Evolutionary conservation across 2,113 vertebrate genomes (phyloP), one percentile per base, ranked within the genome.

Genomic region (Amphilophus citrinellus): DNA sequence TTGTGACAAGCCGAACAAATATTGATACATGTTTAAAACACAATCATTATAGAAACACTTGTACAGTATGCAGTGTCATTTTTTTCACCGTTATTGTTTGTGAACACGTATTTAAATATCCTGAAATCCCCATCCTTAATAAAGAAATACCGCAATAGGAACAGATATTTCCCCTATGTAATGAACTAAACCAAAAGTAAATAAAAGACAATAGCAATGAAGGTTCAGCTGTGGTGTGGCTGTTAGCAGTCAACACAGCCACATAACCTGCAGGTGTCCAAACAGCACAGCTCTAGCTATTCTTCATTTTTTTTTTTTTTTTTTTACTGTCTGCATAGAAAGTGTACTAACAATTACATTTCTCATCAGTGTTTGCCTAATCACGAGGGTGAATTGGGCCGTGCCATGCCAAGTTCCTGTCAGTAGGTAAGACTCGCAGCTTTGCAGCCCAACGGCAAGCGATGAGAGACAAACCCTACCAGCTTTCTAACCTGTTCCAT

Each of bases 341-440:
- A 88, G 79, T 81, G 85, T 73, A 88, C 89, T 87, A 92, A 93
- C 92, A 93, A 93, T 94, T 90, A 92, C 89, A 92, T 93, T 92
- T 93, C 83, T 87, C 88, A 88, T 91, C 87, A 56, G 15, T 94
- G 94, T 95, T 95, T 95, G 92, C 92, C 91, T 86, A 89, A 94
- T 85, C 88, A 90, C 77, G 59, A 58, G 83, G 91, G 90, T 92
- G 85, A 94, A 91, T 94, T 92, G 88, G 84, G 62, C 85, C 10
- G 20, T 4, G 44, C 84, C 9, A 68, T 95, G 95, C 96, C 96
- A 96, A 96, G 93, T 92, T 95, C 78, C 91, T 95, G 95, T 96
- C 94, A 94, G 80, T 78, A 79, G 71, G 56, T 17, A 53, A 83
- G 62, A 86, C 86, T 82, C 17, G 71, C 61, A 73, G 65, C 83